phyloP scores from a whole-genome alignment of 2,888 invertebrate species.

The Heteromurus nitidus region DNA sequence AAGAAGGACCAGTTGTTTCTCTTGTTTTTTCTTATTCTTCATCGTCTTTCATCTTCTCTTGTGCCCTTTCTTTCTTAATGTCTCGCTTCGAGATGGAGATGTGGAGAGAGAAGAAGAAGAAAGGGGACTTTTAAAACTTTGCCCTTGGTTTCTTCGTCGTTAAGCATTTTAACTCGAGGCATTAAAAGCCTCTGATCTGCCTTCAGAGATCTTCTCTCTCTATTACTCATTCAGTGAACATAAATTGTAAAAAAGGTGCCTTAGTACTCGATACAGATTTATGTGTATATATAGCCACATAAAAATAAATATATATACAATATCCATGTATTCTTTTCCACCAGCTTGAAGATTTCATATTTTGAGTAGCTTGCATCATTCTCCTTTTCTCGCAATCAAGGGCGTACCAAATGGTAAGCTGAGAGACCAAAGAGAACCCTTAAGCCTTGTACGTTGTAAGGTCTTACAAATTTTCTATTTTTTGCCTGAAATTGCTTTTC shows the following conservation, averaged over 20 bases:
- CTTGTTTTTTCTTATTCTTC: slow-evolving; percentile 21
- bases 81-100: not conserved
- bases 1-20: slow-evolving; percentile 47
- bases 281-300: not conserved
- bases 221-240: slow-evolving; percentile 21
- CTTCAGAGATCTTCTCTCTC: too few relatives aligned
- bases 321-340: not conserved
- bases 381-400: slow-evolving; percentile 32
- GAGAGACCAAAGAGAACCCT: not conserved
- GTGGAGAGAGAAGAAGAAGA: slow-evolving; percentile 34
- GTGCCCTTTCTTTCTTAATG: not conserved
- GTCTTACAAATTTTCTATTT: slow-evolving; percentile 6
- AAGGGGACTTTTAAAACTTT: slow-evolving; percentile 54
- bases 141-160: slow-evolving; percentile 45
- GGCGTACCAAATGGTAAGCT: slow-evolving; percentile 37
- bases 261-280: slow-evolving; percentile 14
- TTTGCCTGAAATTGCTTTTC: slow-evolving; percentile 23
- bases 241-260: slow-evolving; percentile 34
- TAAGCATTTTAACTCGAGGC: slow-evolving; percentile 31
- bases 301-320: not conserved
- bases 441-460: too few relatives aligned
- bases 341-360: slow-evolving; percentile 14
- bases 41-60: slow-evolving; percentile 12
- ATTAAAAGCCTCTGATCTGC: slow-evolving; percentile 49
- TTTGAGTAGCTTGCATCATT: slow-evolving; percentile 33